Conservation (phyloP, 2,113 vertebrate genomes). For the Cheilinus undulatus region DNA sequence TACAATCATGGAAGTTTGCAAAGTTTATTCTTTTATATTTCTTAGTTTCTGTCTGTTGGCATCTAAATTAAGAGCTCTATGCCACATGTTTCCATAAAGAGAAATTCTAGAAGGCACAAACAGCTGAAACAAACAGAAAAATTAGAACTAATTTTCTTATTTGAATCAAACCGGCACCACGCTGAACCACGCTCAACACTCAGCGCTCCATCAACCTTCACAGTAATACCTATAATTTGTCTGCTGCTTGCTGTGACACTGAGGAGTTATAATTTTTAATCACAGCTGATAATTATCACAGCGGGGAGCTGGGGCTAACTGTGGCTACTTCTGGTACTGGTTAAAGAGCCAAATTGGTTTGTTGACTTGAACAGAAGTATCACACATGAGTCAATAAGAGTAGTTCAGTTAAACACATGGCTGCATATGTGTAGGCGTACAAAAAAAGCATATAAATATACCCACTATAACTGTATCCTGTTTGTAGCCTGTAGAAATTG, state of each 20-base stretch:
- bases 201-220: slow-evolving; percentile 14
- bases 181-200: not conserved
- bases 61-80: too few relatives aligned
- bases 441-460: too few relatives aligned
- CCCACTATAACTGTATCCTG: too few relatives aligned
- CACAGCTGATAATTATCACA: slow-evolving; percentile 46
- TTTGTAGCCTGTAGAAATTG: too few relatives aligned
- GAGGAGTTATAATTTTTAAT: slow-evolving; percentile 58
- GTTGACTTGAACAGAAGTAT: not conserved
- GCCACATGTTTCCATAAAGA: too few relatives aligned
- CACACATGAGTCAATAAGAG: not conserved
- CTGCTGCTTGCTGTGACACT: slow-evolving; percentile 34
- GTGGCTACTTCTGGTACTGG: not conserved
- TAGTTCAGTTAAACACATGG: not conserved
- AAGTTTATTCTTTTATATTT: too few relatives aligned
- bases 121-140: not conserved
- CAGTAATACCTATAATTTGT: slow-evolving; percentile 63
- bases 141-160: slow-evolving; percentile 16
- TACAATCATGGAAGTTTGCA: too few relatives aligned
- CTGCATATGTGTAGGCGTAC: too few relatives aligned
- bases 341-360: not conserved
- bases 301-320: not conserved
- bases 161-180: not conserved
- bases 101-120: too few relatives aligned
- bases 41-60: too few relatives aligned